Evolutionary conservation across 2,888 invertebrate species (phyloP).

Genomic region (Apodemia duryi): DNA sequence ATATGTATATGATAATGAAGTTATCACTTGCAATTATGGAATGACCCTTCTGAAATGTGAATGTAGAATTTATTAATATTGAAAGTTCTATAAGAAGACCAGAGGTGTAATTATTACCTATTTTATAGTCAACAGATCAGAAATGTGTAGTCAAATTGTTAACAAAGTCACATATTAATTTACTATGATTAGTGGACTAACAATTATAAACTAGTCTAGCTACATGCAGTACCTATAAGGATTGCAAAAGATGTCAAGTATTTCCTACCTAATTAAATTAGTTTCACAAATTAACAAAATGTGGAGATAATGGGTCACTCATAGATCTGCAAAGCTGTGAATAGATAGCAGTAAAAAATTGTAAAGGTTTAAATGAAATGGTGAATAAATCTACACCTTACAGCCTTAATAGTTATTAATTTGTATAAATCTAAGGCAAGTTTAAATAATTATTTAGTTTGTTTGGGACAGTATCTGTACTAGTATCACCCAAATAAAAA

Average conservation of each 20-base stretch:
- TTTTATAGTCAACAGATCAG: not conserved
- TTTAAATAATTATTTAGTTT: not conserved
- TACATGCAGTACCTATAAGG: not conserved
- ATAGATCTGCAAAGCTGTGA: not conserved
- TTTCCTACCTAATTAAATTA: not conserved
- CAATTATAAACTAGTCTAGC: not conserved
- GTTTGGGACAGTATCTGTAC: not conserved
- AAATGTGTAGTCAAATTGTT: constrained; percentile 1
- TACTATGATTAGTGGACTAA: not conserved
- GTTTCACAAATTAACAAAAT: too few species aligned
- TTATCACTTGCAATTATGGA: constrained; percentile 15
- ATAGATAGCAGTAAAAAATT: not conserved
- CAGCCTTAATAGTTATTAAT: not conserved
- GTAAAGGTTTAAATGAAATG: not conserved
- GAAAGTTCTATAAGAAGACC: constrained; percentile 5
- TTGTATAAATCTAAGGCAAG: constrained; percentile 14
- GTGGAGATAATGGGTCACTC: not conserved
- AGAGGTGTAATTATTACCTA: not conserved
- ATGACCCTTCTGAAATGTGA: constrained; percentile 10
- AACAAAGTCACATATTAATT: not conserved
- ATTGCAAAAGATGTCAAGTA: not conserved
- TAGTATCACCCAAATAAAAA: constrained; percentile 2
- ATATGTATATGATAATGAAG: constrained; percentile 1
- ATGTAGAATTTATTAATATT: constrained; percentile 6
- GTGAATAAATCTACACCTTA: not conserved